These are phyloP conservation scores for Halocynthia aurantium DNA, from an alignment of 23 tunicate species.

Conservation along the genomic window DNA sequence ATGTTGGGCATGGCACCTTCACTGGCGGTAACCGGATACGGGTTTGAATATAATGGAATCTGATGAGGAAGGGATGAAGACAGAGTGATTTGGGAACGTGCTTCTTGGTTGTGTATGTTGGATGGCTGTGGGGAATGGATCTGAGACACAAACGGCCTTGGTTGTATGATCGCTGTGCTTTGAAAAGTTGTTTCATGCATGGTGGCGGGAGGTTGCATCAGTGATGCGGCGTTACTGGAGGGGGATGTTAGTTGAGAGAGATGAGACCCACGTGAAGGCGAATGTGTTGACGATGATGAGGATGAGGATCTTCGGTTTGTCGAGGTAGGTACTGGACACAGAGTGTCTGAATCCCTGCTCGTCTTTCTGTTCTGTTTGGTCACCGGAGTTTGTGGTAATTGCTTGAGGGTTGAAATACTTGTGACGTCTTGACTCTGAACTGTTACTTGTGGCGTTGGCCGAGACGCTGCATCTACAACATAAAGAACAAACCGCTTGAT, in stretches of 20 bases:
- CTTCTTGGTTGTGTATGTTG: no score
- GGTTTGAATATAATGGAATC: no score
- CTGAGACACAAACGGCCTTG: background rate
- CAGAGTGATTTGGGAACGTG: no score
- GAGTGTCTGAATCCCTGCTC: background rate
- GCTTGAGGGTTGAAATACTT: no score
- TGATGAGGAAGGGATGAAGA: no score
- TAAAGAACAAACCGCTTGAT: no score
- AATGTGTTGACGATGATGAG: slow-evolving; percentile 3
- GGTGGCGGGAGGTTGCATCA: background rate
- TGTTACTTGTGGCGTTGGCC: no score
- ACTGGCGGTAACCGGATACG: no score
- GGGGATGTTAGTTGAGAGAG: slow-evolving; percentile 2
- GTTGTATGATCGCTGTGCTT: background rate
- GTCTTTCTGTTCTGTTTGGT: background rate
- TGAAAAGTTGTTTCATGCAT: background rate
- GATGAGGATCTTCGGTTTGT: background rate
- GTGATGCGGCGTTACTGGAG: background rate
- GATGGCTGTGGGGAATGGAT: no score
- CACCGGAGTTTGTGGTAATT: background rate
- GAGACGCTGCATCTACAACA: no score
- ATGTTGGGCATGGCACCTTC: no score
- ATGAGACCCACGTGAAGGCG: background rate
- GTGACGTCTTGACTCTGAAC: no score
- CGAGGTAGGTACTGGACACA: background rate